These are phyloP conservation scores for Eufriesea mexicana DNA, from an alignment of 1,140 invertebrate genomes.

Conservation along the genomic window DNA sequence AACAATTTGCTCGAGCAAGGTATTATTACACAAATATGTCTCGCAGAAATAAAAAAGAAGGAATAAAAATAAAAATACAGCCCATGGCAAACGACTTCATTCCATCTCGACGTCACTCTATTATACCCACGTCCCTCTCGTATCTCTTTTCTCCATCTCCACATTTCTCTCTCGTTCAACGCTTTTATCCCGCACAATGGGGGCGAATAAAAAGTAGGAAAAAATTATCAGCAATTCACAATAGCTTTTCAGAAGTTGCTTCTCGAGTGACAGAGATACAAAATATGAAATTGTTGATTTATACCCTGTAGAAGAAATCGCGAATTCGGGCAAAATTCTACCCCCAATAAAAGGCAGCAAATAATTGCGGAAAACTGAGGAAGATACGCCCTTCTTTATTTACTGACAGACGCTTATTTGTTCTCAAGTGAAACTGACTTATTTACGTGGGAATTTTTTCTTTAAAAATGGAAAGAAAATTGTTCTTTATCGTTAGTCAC, in stretches of 20 bases:
- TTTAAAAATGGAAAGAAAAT: too few species aligned
- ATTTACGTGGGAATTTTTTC: too few species aligned
- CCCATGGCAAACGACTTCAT: not conserved
- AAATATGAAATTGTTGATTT: not conserved
- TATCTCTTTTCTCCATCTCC: not conserved
- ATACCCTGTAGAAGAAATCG: not conserved
- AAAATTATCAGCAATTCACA: not conserved
- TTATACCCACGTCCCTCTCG: not conserved
- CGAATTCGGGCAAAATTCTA: not conserved
- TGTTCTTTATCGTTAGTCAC: too few species aligned
- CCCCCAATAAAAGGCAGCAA: too few species aligned
- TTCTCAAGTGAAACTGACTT: too few species aligned
- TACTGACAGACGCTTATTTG: too few species aligned
- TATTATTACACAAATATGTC: not conserved
- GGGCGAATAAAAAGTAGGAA: not conserved
- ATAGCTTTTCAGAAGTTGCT: not conserved
- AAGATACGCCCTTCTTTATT: too few species aligned
- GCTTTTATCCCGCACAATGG: not conserved
- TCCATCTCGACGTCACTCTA: not conserved
- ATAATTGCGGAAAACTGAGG: too few species aligned
- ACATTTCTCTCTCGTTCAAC: not conserved
- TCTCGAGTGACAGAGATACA: not conserved
- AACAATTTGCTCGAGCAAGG: not conserved
- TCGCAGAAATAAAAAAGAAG: not conserved
- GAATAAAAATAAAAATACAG: not conserved